These are phyloP conservation scores for Seladonia tumulorum DNA, from an alignment of 2,888 invertebrate species.

Conservation along the genomic window DNA sequence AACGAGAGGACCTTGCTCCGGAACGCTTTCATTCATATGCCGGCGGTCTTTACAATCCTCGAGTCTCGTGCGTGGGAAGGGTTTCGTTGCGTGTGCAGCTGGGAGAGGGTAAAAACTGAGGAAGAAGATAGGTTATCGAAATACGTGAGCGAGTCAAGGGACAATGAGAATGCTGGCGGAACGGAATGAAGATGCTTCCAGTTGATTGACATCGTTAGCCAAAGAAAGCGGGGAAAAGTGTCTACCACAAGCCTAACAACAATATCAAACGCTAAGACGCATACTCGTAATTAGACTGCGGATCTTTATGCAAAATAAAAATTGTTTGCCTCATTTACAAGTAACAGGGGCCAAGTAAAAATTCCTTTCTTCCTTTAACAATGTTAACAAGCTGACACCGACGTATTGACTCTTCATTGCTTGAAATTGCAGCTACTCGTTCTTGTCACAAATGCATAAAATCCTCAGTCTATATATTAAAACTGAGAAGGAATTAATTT, in stretches of 20 bases:
- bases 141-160: not conserved
- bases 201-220: not conserved
- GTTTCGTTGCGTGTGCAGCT: slow-evolving; percentile 44
- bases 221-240: not conserved
- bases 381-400: too few relatives aligned
- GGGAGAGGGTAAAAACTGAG: slow-evolving; percentile 36
- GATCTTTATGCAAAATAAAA: too few relatives aligned
- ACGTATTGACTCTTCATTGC: too few relatives aligned
- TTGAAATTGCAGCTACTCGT: too few relatives aligned
- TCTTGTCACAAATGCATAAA: too few relatives aligned
- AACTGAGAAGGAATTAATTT: too few relatives aligned
- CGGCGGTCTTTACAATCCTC: slow-evolving; percentile 67
- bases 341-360: too few relatives aligned
- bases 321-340: too few relatives aligned
- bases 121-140: slow-evolving; percentile 30
- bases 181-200: not conserved
- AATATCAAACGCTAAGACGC: too few relatives aligned
- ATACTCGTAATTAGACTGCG: too few relatives aligned
- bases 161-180: slow-evolving; percentile 24
- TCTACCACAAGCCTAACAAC: not conserved
- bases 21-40: slow-evolving; percentile 60
- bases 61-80: slow-evolving; percentile 64
- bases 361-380: too few relatives aligned
- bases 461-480: too few relatives aligned
- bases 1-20: slow-evolving; percentile 45